A percentile compares a stretch with the other conserved stretches of the same genome.
Conservation (phyloP, 2,113 vertebrate genomes). For the Phoxinus phoxinus region DNA sequence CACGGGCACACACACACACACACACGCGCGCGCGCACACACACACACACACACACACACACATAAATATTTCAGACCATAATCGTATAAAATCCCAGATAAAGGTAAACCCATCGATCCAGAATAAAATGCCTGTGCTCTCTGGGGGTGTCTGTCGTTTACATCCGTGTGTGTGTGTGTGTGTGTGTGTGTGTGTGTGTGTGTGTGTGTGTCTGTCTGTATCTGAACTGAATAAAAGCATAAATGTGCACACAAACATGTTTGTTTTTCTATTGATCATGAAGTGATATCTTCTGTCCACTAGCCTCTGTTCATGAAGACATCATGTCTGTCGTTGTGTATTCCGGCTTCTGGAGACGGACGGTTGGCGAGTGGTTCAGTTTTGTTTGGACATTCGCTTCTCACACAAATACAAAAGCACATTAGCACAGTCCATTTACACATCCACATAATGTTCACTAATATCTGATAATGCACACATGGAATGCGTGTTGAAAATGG, state of each 20-base stretch:
- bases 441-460: constrained; percentile 54
- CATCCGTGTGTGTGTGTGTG: neutral
- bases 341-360: too few species aligned
- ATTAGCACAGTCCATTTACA: constrained; percentile 62
- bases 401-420: constrained; percentile 42
- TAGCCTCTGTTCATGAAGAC: too few species aligned
- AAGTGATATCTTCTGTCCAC: too few species aligned
- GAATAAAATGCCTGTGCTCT: constrained; percentile 2
- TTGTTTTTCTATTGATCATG: too few species aligned
- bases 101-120: constrained; percentile 30
- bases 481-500: constrained; percentile 57
- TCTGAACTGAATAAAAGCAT: neutral
- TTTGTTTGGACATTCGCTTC: neutral
- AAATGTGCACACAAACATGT: too few species aligned
- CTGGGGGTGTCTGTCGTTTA: neutral
- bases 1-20: neutral
- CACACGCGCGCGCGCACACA: neutral
- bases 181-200: neutral
- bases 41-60: neutral
- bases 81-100: constrained; percentile 21
- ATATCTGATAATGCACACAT: constrained; percentile 36
- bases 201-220: neutral
- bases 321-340: too few species aligned
- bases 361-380: neutral
- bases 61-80: constrained; percentile 40